Evolutionary conservation across 2,797 vertebrate genomes (phyloP), one percentile per base, ranked within the genome.

Genomic region (Galago senegalensis): DNA sequence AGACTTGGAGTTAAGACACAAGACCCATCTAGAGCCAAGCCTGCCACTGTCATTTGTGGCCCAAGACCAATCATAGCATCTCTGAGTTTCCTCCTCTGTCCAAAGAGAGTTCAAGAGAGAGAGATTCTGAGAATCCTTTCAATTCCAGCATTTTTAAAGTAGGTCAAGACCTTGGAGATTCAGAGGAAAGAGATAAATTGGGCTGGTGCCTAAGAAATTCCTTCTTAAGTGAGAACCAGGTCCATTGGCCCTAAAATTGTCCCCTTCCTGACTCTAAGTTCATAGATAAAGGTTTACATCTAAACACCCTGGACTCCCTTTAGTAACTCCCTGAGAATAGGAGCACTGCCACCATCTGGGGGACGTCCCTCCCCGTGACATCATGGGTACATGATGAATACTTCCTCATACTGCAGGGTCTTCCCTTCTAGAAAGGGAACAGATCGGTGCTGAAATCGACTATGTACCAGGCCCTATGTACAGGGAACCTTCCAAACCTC

Each of bases 101-200:
- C 13, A 11, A 27, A 85, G 53, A 94, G 86, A 94, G 43, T 23
- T 56, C 80, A 43, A 53, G 16, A 60, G 27, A 79, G 70, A 75
- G 61, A 91, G 89, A 76, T 93, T 89, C 73, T 63, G 40, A 65
- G 89, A 60, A 49, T 23, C 60, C 75, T 77, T 88, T 25, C 37
- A 76, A 43, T 49, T 43, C 63, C 27, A 58, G 63, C 73, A 49
- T 81, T 75, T 56, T 11, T 69, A 40, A 1, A 29, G 12, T 21
- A 65, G 60, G 49, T 11, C 69, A 46, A 76, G 67, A 43, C 18
- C 49, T 70, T 83, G 18, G 69, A 25, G 53, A 86, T 46, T 91
- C 20, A 2, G 34, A 86, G 72, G 31, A 75, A 37, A 67, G 18
- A 46, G 6, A 69, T 1, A 58, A 70, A 76, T 11, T 60, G 60